Evolutionary conservation across 2,888 invertebrate genomes (phyloP), one percentile per base, ranked within the genome.

Genomic region (Spisula solida): DNA sequence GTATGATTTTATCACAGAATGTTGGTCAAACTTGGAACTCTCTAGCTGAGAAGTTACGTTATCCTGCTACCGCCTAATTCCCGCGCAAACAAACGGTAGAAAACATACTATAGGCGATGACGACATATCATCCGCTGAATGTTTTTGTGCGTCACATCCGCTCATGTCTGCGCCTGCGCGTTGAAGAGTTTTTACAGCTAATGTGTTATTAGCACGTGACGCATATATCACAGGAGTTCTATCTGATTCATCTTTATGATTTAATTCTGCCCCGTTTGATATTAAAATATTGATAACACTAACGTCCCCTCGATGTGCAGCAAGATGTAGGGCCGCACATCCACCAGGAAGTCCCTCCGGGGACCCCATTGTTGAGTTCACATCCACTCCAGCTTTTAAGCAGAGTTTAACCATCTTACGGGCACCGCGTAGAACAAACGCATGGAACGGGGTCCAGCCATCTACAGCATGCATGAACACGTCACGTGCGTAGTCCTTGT

Each of bases 361-460:
- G 10, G 92, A 81, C 12, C 95, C 95, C 95, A 95, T 95, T 82
- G 93, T 92, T 60, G 94, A 82, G 87, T 95, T 94, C 6, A 94
- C 94, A 82, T 94, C 93, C 0, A 95, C 94, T 0, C 94, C 94
- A 0, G 94, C 90, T 75, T 92, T 93, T 18, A 95, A 85, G 31
- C 94, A 94, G 31, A 93, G 83, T 91, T 95, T 95, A 34, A 95
- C 90, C 86, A 95, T 92, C 86, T 94, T 94, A 6, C 94, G 88
- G 12, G 94, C 94, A 20, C 95, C 95, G n/a, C 94, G 92, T 10
- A 95, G 88, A 18, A 94, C 94, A 83, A 94, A 95, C 20, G 95
- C 95, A 87, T 95, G 95, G 82, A 95, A 94, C 16, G 94, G 94
- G n/a, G 95, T 95, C 95, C 95, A 95, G 14, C 95, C 94, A 56